Evolutionary conservation across 2,888 invertebrate genomes (phyloP), one percentile per base, ranked within the genome.

Genomic region (Choreutis nemorana): DNA sequence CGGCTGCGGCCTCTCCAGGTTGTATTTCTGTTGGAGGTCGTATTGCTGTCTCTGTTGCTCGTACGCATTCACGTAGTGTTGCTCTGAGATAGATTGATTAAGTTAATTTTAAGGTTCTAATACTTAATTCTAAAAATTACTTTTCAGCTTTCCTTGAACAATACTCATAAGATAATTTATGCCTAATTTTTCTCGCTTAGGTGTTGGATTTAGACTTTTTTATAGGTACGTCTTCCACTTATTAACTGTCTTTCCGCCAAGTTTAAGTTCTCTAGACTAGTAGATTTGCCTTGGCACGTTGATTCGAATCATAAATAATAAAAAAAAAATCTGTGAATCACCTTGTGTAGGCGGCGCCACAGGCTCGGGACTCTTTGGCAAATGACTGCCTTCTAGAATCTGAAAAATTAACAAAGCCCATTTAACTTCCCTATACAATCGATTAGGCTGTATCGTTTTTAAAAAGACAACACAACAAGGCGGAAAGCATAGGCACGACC

Each of bases 301-400:
- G n/a, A n/a, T n/a, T n/a, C n/a, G n/a, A n/a, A n/a, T n/a, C n/a
- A n/a, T 14, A 8, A 23, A 29, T 22, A 9, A 9, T 23, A 29
- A 1, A 21, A 14, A 2, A 7, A 23, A 4, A 12, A n/a, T n/a
- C n/a, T n/a, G n/a, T n/a, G 21, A 28, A 30, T 34, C 42, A 67
- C 73, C 63, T 42, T 52, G 46, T 2, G 29, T 54, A 9, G 35
- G 46, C 2, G 75, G 75, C 1, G 60, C 49, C 0, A 68, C 61
- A 1, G 77, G 75, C 28, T 73, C 64, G 0, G 75, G 79, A 24
- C 77, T 78, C 34, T 73, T 73, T 0, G 79, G 79, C 9, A 78
- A 43, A 33, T 79, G 79, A 25, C 77, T 79, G 23, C 79, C 79
- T 50, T 80, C 79, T 2, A 79, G 48, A 29, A 79, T 78, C 79